Evolutionary conservation across 2,888 invertebrate species (phyloP).

Genomic region (Synergus itoensis): DNA sequence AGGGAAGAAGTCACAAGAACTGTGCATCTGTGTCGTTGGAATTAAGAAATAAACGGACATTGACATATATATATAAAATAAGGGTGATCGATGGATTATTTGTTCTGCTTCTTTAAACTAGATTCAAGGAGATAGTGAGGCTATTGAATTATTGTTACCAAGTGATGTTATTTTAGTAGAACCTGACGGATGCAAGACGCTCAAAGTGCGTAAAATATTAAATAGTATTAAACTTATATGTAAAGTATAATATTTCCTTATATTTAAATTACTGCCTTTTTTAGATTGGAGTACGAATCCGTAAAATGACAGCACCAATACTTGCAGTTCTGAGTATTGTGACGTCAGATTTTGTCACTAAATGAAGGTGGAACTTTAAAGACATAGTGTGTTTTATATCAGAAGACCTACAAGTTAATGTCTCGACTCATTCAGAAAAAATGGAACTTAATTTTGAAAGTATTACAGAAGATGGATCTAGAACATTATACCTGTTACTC

Average conservation of each 20-base stretch:
- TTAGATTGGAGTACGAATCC: conserved; percentile 69
- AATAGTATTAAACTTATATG: background rate
- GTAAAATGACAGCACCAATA: conserved; percentile 66
- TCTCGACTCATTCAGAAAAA: conserved; percentile 59
- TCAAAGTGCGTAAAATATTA: conserved; percentile 61
- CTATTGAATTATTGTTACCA: conserved; percentile 66
- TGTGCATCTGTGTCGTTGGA: conserved; percentile 71
- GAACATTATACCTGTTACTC: conserved; percentile 62
- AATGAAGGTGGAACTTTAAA: conserved; percentile 66
- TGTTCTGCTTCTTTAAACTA: conserved; percentile 65
- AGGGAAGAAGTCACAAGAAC: conserved; percentile 67
- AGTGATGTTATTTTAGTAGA: conserved; percentile 66
- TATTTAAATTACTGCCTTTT: conserved; percentile 46
- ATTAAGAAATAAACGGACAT: conserved; percentile 68
- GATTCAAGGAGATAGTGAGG: conserved; percentile 69
- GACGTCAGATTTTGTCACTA: conserved; percentile 71
- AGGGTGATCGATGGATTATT: conserved; percentile 71
- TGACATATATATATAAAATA: conserved; percentile 70
- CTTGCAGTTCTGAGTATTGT: conserved; percentile 66
- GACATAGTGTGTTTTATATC: conserved; percentile 73
- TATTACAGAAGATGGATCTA: conserved; percentile 60
- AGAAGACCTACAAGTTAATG: conserved; percentile 66
- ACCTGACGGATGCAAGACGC: conserved; percentile 65
- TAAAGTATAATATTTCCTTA: background rate
- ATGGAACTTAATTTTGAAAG: conserved; percentile 64